phyloP scores from a whole-genome alignment of 2,888 invertebrate genomes.

The Ectobius pallidus region DNA sequence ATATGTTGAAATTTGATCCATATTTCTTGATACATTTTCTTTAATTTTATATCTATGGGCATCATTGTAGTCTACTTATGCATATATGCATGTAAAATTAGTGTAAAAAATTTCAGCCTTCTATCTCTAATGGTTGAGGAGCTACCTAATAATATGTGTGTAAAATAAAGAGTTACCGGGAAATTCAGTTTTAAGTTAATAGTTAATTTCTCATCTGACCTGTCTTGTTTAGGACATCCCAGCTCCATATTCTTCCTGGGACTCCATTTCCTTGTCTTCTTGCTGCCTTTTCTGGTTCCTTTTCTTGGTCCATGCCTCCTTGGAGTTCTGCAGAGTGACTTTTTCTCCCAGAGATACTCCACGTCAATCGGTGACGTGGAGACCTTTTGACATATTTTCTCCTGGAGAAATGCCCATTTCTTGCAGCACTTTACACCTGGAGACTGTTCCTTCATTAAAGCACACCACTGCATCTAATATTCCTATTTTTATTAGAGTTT shows the following conservation, averaged over 20 bases:
- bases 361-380: background rate
- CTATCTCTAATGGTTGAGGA: too few species aligned
- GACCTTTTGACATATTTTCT: background rate
- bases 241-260: background rate
- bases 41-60: too few species aligned
- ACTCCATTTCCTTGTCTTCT: too few species aligned
- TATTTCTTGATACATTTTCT: too few species aligned
- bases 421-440: background rate
- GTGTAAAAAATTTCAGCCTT: too few species aligned
- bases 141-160: too few species aligned
- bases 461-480: background rate
- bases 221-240: background rate
- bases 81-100: too few species aligned
- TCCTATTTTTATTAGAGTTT: background rate
- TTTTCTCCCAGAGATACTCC: background rate
- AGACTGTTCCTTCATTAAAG: background rate
- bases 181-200: too few species aligned
- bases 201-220: background rate
- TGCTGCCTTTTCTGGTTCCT: background rate
- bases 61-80: too few species aligned
- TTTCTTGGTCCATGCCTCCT: background rate
- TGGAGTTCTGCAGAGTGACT: background rate
- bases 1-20: too few species aligned
- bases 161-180: too few species aligned
- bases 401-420: background rate